Evolutionary conservation across 2,797 vertebrate species (phyloP).

Genomic region (Allochrocebus solatus): DNA sequence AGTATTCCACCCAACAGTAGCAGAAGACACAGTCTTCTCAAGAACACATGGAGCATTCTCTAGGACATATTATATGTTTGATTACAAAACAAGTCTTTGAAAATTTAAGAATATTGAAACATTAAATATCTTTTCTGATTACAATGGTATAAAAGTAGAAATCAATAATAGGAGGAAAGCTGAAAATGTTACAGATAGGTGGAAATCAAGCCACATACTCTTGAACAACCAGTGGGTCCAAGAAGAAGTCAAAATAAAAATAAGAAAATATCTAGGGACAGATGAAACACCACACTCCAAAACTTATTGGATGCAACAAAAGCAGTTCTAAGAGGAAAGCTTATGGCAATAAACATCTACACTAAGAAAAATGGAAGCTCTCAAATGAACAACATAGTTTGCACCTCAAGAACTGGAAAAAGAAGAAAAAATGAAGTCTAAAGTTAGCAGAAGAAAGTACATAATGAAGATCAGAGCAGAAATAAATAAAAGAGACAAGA

Average conservation of each 20-base stretch:
- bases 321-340: background rate
- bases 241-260: background rate
- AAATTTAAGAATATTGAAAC: background rate
- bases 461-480: background rate
- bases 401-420: background rate
- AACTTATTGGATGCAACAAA: background rate
- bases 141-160: background rate
- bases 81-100: background rate
- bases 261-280: background rate
- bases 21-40: background rate
- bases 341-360: background rate
- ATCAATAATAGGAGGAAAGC: background rate
- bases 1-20: background rate
- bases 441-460: background rate
- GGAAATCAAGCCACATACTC: background rate
- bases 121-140: background rate
- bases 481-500: background rate
- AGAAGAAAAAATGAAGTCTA: background rate
- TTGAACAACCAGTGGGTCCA: background rate
- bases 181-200: background rate
- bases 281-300: background rate
- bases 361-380: background rate
- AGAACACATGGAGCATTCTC: background rate
- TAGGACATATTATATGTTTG: background rate
- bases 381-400: background rate